phyloP scores from a whole-genome alignment of 2,888 invertebrate genomes.

The Mactromeris polynyma region DNA sequence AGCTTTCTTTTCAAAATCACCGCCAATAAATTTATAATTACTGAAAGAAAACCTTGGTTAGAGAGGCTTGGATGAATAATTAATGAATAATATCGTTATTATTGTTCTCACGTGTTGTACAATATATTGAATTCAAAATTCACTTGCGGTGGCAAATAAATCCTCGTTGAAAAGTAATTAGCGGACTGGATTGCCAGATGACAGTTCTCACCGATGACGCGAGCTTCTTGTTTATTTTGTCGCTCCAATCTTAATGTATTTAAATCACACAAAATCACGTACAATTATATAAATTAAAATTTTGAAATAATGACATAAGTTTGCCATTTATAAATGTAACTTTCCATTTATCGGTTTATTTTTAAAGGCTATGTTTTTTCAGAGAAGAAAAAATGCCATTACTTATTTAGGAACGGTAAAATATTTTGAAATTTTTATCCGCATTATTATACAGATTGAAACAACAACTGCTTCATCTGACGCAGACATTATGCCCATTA shows the following conservation, averaged over 20 bases:
- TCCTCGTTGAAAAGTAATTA: conserved; percentile 30
- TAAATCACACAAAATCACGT: conserved; percentile 43
- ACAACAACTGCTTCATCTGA: too few relatives aligned
- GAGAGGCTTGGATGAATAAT: conserved; percentile 25
- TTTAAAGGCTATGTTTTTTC: too few relatives aligned
- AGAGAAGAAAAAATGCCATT: too few relatives aligned
- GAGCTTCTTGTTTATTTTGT: conserved; percentile 15
- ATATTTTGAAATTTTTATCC: too few relatives aligned
- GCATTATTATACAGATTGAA: too few relatives aligned
- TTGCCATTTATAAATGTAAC: too few relatives aligned
- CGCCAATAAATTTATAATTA: conserved; percentile 22
- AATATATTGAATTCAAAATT: conserved; percentile 29
- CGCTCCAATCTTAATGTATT: conserved; percentile 18
- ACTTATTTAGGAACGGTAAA: too few relatives aligned
- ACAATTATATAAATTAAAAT: background rate
- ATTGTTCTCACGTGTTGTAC: conserved; percentile 20
- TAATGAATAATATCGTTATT: conserved; percentile 5
- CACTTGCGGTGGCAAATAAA: conserved; percentile 9
- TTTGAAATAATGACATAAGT: too few relatives aligned
- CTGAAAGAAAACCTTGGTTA: conserved; percentile 16
- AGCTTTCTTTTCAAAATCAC: conserved; percentile 32
- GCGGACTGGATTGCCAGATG: conserved; percentile 12
- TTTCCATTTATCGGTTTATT: too few relatives aligned
- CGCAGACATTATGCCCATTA: too few relatives aligned
- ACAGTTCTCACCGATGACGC: background rate